Base-by-base conservation (phyloP, 2,797 vertebrate species). In the Premnoplex brunnescens region DNA sequence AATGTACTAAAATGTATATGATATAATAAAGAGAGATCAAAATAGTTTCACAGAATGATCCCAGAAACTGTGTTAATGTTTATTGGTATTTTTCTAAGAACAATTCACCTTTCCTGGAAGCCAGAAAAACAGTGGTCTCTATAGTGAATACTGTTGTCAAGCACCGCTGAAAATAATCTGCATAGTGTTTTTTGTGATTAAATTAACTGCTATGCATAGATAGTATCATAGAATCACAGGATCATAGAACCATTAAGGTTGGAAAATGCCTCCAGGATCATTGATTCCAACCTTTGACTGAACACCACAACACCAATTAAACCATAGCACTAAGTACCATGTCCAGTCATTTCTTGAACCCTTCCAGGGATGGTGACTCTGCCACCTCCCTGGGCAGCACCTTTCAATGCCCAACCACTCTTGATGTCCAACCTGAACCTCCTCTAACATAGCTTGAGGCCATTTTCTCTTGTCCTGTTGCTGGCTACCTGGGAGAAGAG, bases 391-490 rank as follows among this genome's bases (percentile, higher is more conserved):
- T 44, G 43, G 36, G 20, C 63, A 83, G 18, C 32, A 27, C 0
- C 1, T 49, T 71, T 17, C 17, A 51, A 21, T 13, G 12, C 17
- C 43, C 4, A 7, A 44, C 0, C 1, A 44, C 20, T 32, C 36
- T 37, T 26, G 16, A 34, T 60, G 43, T 22, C 23, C 49, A 56
- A 2, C 4, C 16, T 83, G 23, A 39, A 44, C 9, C 11, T 63
- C 14, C 20, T 14, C 18, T 44, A 16, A 37, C 6, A 22, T 37
- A 51, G 12, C 16, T 5, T 63, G 37, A 44, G 36, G 37, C 23
- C 63, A n/a, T 82, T 76, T 56, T 17, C 68, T 44, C 49, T 82
- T 43, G 16, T 56, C 16, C 36, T 76, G 5, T 14, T 43, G 16
- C 63, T 28, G 14, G 39, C 0, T 32, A 8, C 22, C 48, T 68